These are phyloP conservation scores for Ellobius talpinus DNA, from an alignment of 2,113 vertebrate species.

Conservation along the genomic window DNA sequence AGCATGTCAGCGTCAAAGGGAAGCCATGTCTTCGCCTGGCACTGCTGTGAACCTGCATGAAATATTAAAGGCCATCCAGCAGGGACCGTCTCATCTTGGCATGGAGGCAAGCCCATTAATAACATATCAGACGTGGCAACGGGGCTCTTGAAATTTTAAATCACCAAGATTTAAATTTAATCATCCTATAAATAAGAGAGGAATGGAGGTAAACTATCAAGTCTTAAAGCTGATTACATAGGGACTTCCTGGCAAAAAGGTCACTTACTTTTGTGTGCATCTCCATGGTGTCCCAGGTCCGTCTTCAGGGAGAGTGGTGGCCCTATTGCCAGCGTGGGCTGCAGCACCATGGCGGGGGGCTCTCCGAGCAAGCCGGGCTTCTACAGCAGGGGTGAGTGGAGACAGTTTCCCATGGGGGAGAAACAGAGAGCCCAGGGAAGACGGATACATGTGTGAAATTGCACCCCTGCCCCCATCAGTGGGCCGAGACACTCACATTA, in stretches of 20 bases:
- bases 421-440: neutral
- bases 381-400: constrained; percentile 82
- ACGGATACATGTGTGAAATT: neutral
- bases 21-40: neutral
- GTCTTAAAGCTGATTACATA: neutral
- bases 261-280: constrained; percentile 92
- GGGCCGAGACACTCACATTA: constrained; percentile 88
- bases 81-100: constrained; percentile 16
- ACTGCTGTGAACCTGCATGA: constrained; percentile 25
- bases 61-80: constrained; percentile 32
- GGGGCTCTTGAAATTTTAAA: constrained; percentile 39
- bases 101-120: neutral
- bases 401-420: neutral
- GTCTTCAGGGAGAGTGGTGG: constrained; percentile 87
- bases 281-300: constrained; percentile 92
- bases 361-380: constrained; percentile 95
- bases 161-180: constrained; percentile 33
- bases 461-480: neutral
- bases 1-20: neutral
- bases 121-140: constrained; percentile 30
- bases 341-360: constrained; percentile 93
- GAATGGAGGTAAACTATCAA: neutral
- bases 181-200: constrained; percentile 1
- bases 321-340: constrained; percentile 91
- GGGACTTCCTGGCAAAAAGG: neutral